A percentile compares a stretch with the other conserved stretches of the same genome.
phyloP scores from a whole-genome alignment of 2,113 vertebrate genomes.

The Chionis minor region DNA sequence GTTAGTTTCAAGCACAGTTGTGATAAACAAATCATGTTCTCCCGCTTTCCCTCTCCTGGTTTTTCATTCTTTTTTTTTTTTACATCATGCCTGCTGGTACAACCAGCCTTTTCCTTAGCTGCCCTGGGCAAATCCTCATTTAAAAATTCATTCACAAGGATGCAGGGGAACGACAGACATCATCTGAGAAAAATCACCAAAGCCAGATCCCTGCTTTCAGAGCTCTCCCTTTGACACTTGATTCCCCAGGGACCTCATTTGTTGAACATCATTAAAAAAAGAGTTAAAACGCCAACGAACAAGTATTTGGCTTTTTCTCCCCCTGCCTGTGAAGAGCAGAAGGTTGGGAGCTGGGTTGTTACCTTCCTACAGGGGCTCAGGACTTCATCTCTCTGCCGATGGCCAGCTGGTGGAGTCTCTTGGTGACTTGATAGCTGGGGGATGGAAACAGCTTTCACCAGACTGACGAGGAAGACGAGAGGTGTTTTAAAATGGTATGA shows the following conservation, averaged over 20 bases:
- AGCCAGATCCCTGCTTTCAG: not conserved
- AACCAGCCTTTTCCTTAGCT: not conserved
- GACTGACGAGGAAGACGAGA: not conserved
- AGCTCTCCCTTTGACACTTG: not conserved
- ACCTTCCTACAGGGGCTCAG: not conserved
- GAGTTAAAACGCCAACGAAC: not conserved
- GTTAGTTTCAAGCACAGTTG: slow-evolving; percentile 30
- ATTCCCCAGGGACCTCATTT: not conserved
- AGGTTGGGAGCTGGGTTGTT: not conserved
- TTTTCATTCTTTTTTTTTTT: not conserved
- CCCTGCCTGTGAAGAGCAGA: not conserved
- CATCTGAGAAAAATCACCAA: not conserved
- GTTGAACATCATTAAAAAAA: not conserved
- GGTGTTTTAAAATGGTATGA: not conserved
- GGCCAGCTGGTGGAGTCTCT: not conserved
- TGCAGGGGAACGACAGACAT: not conserved
- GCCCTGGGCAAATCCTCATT: not conserved
- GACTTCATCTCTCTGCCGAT: not conserved
- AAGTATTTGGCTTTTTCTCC: not conserved
- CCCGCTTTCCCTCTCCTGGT: not conserved
- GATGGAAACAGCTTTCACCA: not conserved
- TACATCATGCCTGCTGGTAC: not conserved
- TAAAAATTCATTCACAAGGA: not conserved
- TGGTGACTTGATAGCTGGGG: not conserved
- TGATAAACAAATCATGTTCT: slow-evolving; percentile 44